phyloP scores from a whole-genome alignment of 1,140 invertebrate genomes.

The Drosophila sproati region DNA sequence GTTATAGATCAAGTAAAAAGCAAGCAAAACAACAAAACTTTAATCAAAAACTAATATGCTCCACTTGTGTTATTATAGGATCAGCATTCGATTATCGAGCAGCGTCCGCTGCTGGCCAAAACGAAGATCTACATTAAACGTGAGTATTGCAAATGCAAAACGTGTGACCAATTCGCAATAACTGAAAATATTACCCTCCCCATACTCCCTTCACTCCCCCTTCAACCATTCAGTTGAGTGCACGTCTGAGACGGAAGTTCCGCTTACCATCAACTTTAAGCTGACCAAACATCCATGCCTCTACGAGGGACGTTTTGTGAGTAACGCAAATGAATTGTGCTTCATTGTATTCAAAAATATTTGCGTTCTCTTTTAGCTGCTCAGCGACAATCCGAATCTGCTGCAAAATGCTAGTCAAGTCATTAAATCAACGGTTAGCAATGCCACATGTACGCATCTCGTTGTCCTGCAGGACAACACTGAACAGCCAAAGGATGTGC shows the following conservation, averaged over 20 bases:
- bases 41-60: background rate
- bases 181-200: constrained; percentile 33
- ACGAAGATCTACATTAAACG: constrained; percentile 74
- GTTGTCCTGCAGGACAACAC: constrained; percentile 37
- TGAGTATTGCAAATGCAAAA: constrained; percentile 48
- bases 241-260: constrained; percentile 32
- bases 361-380: constrained; percentile 32
- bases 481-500: constrained; percentile 22
- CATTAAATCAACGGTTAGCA: constrained; percentile 2
- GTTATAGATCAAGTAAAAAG: constrained; percentile 60
- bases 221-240: constrained; percentile 51
- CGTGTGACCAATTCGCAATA: constrained; percentile 35
- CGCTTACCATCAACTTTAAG: constrained; percentile 61
- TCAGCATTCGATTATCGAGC: constrained; percentile 52
- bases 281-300: constrained; percentile 66
- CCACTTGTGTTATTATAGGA: constrained; percentile 19
- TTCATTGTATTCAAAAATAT: background rate
- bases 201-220: background rate
- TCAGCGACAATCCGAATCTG: constrained; percentile 27
- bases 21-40: constrained; percentile 33
- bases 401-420: constrained; percentile 50
- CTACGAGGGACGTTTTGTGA: constrained; percentile 55
- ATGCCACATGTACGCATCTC: constrained; percentile 53
- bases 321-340: background rate
- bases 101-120: constrained; percentile 65